Percentiles rank a stretch among this genome's conserved stretches.
phyloP scores from a whole-genome alignment of 2,888 invertebrate species.

The Lydus trimaculatus region DNA sequence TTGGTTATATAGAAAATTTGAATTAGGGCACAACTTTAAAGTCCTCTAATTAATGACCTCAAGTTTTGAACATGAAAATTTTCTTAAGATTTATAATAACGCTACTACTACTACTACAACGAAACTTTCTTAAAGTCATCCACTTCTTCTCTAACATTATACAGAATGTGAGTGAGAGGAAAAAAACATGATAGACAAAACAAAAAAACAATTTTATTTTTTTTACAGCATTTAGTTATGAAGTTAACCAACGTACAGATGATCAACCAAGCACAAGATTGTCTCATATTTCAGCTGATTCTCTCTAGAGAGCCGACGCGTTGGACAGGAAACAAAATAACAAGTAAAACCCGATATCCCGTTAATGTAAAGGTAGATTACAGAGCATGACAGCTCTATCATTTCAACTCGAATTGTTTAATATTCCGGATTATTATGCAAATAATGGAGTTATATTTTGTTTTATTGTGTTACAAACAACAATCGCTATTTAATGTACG shows the following conservation, averaged over 20 bases:
- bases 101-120: slow-evolving; percentile 13
- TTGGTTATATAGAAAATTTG: background rate
- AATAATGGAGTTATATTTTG: no score
- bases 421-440: background rate
- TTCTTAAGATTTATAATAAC: slow-evolving; percentile 32
- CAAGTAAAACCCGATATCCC: slow-evolving; percentile 19
- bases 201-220: slow-evolving; percentile 31
- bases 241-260: slow-evolving; percentile 39
- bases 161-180: background rate
- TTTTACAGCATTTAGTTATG: slow-evolving; percentile 37
- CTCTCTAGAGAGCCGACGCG: slow-evolving; percentile 30
- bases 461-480: no score
- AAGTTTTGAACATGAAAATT: slow-evolving; percentile 13
- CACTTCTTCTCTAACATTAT: slow-evolving; percentile 21
- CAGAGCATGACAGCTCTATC: slow-evolving; percentile 8
- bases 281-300: slow-evolving; percentile 41
- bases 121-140: slow-evolving; percentile 24
- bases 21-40: background rate
- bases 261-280: slow-evolving; percentile 43
- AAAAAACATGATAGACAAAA: no score
- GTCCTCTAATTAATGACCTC: slow-evolving; percentile 9
- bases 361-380: background rate
- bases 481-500: no score
- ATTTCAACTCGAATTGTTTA: background rate
- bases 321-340: slow-evolving; percentile 30